Conservation (phyloP, 1,140 invertebrate species). For the Nasonia longicornis region DNA sequence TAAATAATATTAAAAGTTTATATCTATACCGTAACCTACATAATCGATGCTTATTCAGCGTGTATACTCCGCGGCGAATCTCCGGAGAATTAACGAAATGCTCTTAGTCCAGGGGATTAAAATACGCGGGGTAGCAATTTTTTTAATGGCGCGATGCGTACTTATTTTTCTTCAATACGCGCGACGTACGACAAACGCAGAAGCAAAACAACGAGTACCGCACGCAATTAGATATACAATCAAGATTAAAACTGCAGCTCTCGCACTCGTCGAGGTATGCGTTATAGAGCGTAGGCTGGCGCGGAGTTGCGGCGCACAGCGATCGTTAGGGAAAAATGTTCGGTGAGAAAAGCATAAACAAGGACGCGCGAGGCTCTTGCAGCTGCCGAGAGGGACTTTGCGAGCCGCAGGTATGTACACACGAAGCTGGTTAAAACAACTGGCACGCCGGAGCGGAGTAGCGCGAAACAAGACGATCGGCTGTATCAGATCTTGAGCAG, state of each 20-base stretch:
- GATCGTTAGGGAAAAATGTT: background rate
- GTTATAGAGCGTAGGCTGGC: too few relatives aligned
- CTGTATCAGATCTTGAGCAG: conserved; percentile 51
- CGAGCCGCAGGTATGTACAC: background rate
- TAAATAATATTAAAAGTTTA: background rate
- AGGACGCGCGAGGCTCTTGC: background rate
- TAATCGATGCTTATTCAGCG: background rate
- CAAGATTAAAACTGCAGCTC: too few relatives aligned
- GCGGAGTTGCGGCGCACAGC: too few relatives aligned
- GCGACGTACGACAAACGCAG: background rate
- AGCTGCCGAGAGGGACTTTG: background rate
- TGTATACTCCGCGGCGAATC: background rate
- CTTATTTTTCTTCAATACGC: background rate
- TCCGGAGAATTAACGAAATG: background rate
- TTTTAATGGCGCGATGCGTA: background rate
- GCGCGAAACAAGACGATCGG: conserved; percentile 51
- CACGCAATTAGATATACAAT: background rate
- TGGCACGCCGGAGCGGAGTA: conserved; percentile 11
- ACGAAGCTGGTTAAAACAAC: conserved; percentile 26
- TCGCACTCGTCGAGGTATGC: too few relatives aligned
- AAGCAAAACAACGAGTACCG: background rate
- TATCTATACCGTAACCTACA: background rate
- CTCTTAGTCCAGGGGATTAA: background rate
- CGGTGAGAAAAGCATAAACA: background rate
- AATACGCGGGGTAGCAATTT: background rate